Evolutionary conservation across 2,888 invertebrate genomes (phyloP).

Genomic region (Stenolophus ochropezus): DNA sequence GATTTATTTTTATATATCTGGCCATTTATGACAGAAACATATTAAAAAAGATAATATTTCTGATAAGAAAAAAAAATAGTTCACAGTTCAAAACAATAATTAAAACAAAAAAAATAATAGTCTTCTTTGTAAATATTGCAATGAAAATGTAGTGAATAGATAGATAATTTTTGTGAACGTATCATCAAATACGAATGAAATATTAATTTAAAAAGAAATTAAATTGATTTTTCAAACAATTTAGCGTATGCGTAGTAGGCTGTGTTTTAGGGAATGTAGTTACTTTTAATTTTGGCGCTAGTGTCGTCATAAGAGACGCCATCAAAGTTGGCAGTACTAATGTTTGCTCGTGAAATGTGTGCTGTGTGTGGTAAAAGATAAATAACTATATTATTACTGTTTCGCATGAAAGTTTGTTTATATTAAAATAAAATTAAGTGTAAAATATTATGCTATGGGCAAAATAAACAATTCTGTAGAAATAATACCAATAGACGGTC

Average conservation of each 20-base stretch:
- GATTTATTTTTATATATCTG: background rate
- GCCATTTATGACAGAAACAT: background rate
- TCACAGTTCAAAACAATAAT: no score
- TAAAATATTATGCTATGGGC: constrained; percentile 62
- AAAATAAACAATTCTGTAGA: constrained; percentile 64
- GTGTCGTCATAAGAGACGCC: background rate
- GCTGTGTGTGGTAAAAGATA: constrained; percentile 1
- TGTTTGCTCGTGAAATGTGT: background rate
- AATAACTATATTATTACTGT: constrained; percentile 1
- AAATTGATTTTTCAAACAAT: background rate
- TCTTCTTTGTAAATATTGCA: no score
- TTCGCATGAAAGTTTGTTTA: background rate
- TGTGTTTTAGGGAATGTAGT: background rate
- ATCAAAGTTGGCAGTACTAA: background rate
- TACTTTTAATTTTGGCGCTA: background rate
- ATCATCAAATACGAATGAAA: no score
- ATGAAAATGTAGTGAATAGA: no score
- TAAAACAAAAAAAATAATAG: no score
- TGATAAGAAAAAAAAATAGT: no score
- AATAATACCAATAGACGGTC: constrained; percentile 64
- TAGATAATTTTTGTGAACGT: no score
- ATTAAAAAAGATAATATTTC: no score
- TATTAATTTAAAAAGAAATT: no score
- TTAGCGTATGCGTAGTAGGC: background rate
- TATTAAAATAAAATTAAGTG: background rate